Percentiles rank a stretch among this genome's conserved stretches.
Evolutionary conservation across 2,113 vertebrate genomes (phyloP).

Genomic region (Heterotis niloticus): DNA sequence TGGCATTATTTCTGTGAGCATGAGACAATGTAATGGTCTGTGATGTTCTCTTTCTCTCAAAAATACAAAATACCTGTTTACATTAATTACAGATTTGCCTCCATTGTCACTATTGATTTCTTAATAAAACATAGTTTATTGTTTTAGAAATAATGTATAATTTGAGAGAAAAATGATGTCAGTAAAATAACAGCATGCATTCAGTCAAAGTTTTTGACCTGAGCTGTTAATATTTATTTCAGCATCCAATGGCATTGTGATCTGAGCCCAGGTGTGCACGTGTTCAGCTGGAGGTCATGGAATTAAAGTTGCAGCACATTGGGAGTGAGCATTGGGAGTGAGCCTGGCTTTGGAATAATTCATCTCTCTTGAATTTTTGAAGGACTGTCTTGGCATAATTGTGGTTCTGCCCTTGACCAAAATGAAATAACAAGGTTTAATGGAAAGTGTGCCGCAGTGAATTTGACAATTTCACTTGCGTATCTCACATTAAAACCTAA

Average conservation of each 20-base stretch:
- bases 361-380: constrained; percentile 22
- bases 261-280: background rate
- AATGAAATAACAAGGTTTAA: background rate
- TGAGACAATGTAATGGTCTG: no score
- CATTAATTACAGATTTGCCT: background rate
- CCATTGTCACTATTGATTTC: background rate
- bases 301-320: background rate
- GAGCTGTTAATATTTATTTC: no score
- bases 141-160: background rate
- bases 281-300: background rate
- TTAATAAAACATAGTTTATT: background rate
- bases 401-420: constrained; percentile 6
- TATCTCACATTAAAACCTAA: background rate
- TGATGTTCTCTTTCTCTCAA: background rate
- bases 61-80: background rate
- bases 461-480: background rate
- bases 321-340: background rate
- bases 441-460: background rate
- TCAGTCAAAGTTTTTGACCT: background rate
- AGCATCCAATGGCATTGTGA: background rate
- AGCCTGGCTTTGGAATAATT: constrained; percentile 9
- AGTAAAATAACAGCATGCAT: background rate
- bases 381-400: constrained; percentile 3
- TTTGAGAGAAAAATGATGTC: background rate
- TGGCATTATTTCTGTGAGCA: no score